These are phyloP conservation scores for Menidia beryllina DNA, from an alignment of 2,113 vertebrate genomes.

Conservation along the genomic window DNA sequence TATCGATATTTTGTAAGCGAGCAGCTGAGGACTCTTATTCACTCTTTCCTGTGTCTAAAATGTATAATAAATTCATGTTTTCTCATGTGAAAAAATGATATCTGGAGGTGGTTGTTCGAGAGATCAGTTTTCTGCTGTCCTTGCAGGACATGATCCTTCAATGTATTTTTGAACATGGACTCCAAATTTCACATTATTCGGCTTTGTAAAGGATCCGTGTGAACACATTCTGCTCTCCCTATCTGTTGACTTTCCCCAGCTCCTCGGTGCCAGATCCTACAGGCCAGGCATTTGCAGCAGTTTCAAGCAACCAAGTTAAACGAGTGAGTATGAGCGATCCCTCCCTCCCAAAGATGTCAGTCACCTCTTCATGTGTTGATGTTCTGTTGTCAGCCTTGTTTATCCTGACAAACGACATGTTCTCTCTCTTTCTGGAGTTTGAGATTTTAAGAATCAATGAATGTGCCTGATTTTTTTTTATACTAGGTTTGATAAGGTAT, in stretches of 20 bases:
- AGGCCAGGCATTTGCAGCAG: slow-evolving; percentile 81
- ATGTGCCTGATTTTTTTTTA: no score
- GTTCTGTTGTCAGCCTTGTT: not conserved
- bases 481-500: not conserved
- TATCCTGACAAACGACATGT: not conserved
- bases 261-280: slow-evolving; percentile 81
- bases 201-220: not conserved
- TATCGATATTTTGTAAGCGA: no score
- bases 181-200: not conserved
- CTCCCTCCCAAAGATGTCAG: not conserved
- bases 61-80: no score
- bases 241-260: slow-evolving; percentile 65
- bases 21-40: no score
- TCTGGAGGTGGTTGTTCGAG: no score
- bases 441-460: no score
- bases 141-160: no score
- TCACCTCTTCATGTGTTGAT: not conserved
- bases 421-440: no score
- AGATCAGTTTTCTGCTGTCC: no score
- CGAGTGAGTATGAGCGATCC: slow-evolving; percentile 67
- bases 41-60: no score
- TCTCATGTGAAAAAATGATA: no score
- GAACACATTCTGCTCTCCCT: not conserved
- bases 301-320: slow-evolving; percentile 84
- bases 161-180: not conserved